Evolutionary conservation across 2,797 vertebrate species (phyloP), one percentile per base, ranked within the genome.

Genomic region (Ara ararauna): DNA sequence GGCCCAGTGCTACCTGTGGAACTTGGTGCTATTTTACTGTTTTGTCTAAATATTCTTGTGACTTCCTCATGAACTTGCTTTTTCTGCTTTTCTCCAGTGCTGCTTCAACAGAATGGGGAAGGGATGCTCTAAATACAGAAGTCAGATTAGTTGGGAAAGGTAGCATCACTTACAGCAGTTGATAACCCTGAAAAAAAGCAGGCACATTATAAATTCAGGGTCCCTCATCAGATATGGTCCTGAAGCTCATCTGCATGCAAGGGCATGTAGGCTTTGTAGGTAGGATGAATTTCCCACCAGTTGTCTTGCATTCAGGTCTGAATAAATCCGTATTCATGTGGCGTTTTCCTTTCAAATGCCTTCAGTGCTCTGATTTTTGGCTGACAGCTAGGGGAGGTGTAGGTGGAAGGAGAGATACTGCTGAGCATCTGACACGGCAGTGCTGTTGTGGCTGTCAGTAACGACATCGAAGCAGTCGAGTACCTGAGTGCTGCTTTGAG

Each of bases 391-490:
- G 65, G 64, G 83, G 79, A 94, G 88, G 85, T 88, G 95, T 91
- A 82, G 91, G 90, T 92, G 90, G 85, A 93, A 90, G 82, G 84
- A 89, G 70, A 89, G 79, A 72, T 77, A 60, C 89, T 87, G 71
- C 87, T 1, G 76, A 89, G 85, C 90, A 76, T 68, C 91, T 89
- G 85, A 79, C 86, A 72, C 32, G 3, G 19, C 0, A 4, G 67
- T 48, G 67, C 94, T 93, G 78, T 87, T 93, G 78, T 72, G 79
- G 74, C 91, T 96, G 93, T 92, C 96, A 95, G 72, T 67, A 42
- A 3, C 29, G 76, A 77, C 82, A 82, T 76, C 34, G 85, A 66
- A 90, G 56, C 23, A 68, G 53, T 47, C 2, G 8, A 76, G 81
- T 77, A 89, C 85, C 80, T 75, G 93, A 90, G 67, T 0, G 1